Evolutionary conservation across 1,140 invertebrate genomes (phyloP).

Genomic region (Sarcophaga bullata): DNA sequence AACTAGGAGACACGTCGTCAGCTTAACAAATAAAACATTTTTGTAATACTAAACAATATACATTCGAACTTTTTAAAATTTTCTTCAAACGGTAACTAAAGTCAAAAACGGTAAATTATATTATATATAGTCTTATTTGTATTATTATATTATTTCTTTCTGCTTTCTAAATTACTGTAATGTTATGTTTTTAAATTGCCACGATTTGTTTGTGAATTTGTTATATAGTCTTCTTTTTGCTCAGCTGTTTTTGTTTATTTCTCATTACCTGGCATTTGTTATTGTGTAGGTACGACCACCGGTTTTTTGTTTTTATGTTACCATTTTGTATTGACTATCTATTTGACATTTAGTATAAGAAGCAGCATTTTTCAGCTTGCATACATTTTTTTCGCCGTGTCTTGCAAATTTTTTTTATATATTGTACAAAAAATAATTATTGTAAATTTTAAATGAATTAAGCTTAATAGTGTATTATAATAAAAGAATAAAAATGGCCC

Average conservation of each 20-base stretch:
- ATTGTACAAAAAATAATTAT: conserved; percentile 34
- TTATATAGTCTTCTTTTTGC: neutral
- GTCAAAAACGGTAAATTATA: no score
- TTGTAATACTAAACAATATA: no score
- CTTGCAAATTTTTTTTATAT: conserved; percentile 35
- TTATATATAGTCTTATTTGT: no score
- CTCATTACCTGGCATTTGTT: neutral
- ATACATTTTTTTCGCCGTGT: conserved; percentile 40
- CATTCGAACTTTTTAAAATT: no score
- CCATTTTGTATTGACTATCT: neutral
- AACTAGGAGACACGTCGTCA: conserved; percentile 7
- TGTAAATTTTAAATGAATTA: conserved; percentile 40
- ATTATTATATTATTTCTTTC: no score
- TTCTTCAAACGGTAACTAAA: no score
- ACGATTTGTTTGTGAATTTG: conserved; percentile 8
- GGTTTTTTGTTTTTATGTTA: conserved; percentile 31
- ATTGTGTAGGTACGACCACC: conserved; percentile 14
- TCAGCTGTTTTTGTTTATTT: neutral
- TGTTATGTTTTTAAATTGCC: conserved; percentile 25
- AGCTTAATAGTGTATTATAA: conserved; percentile 19
- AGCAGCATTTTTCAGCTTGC: conserved; percentile 25
- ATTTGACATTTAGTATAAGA: conserved; percentile 11
- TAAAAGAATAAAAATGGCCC: conserved; percentile 52
- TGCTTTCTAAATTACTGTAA: neutral
- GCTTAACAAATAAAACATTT: neutral